Conservation (phyloP, 2,113 vertebrate species). For the Paedocypris sp. region DNA sequence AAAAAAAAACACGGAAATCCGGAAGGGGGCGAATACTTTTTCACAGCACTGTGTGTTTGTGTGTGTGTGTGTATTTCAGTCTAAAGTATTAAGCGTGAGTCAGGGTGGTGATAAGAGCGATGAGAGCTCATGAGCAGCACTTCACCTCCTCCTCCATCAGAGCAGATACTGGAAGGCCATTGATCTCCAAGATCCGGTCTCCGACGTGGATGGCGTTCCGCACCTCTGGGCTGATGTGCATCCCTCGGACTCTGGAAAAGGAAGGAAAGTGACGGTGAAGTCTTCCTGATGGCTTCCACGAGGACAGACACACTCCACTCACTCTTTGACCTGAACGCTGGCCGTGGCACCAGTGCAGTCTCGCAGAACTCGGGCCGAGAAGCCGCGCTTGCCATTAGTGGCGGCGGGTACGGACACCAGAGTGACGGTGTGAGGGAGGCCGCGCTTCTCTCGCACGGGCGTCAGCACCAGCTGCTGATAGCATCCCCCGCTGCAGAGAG, state of each 20-base stretch:
- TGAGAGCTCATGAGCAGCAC: no score
- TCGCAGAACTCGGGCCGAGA: constrained; percentile 75
- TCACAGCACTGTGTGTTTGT: no score
- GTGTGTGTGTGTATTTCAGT: no score
- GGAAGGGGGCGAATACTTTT: no score
- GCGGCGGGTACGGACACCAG: constrained; percentile 88
- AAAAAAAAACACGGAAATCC: no score
- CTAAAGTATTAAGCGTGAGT: no score
- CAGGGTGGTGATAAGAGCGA: no score
- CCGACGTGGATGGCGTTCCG: constrained; percentile 87
- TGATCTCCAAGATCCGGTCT: constrained; percentile 92
- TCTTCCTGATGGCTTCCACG: no score
- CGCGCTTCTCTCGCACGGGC: constrained; percentile 81
- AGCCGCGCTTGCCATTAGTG: constrained; percentile 76
- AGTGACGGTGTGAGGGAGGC: constrained; percentile 80
- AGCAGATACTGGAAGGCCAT: constrained; percentile 75
- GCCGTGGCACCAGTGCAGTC: constrained; percentile 67
- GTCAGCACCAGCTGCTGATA: constrained; percentile 86
- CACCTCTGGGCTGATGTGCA: constrained; percentile 85
- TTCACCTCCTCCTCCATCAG: constrained; percentile 81
- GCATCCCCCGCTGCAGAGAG: constrained; percentile 75
- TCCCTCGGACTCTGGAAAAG: constrained; percentile 73
- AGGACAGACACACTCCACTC: no score
- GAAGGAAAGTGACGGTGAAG: no score
- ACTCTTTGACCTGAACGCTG: constrained; percentile 91